These are phyloP conservation scores for Coptotermes formosanus DNA, from an alignment of 1,140 invertebrate genomes.

Conservation along the genomic window DNA sequence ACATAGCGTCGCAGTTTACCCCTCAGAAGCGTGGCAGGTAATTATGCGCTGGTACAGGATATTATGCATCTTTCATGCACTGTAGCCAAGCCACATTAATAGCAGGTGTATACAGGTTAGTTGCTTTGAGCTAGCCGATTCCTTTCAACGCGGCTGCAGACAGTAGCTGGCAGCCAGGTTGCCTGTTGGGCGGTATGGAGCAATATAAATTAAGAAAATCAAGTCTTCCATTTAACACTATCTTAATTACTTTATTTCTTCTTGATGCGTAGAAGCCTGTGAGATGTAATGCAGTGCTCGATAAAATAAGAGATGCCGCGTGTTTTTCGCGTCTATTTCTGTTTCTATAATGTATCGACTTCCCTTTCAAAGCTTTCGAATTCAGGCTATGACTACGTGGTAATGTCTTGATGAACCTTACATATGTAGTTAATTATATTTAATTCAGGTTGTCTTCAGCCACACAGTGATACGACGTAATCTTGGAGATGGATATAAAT, in stretches of 20 bases:
- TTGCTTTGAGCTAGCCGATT: background rate
- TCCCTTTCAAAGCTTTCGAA: too few relatives aligned
- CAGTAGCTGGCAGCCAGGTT: background rate
- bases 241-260: slow-evolving; percentile 2
- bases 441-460: too few relatives aligned
- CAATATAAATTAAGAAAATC: slow-evolving; percentile 3
- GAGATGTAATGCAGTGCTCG: background rate
- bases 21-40: too few relatives aligned
- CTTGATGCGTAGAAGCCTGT: background rate
- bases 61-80: background rate
- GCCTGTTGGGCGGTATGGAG: background rate
- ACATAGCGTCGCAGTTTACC: too few relatives aligned
- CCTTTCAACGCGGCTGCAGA: background rate
- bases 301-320: background rate
- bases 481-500: too few relatives aligned
- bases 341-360: too few relatives aligned
- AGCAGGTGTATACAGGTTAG: background rate
- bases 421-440: too few relatives aligned
- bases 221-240: background rate
- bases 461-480: too few relatives aligned
- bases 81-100: background rate
- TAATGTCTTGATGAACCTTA: too few relatives aligned
- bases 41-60: background rate
- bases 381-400: too few relatives aligned
- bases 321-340: too few relatives aligned